A percentile compares a stretch with the other conserved stretches of the same genome.
phyloP scores from a whole-genome alignment of 2,797 vertebrate species.

The Fundulus diaphanus region DNA sequence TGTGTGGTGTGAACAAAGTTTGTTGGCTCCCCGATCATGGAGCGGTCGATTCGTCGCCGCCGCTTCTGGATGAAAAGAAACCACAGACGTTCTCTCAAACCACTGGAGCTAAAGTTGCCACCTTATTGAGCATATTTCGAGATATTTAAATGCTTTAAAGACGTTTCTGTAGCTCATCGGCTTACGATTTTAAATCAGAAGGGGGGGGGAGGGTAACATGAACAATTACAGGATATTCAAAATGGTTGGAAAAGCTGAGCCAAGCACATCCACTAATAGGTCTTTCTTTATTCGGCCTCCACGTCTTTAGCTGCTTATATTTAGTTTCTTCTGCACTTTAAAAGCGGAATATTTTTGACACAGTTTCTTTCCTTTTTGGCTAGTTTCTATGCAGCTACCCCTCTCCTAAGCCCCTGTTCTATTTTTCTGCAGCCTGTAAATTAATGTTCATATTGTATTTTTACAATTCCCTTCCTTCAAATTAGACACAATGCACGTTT shows the following conservation, averaged over 20 bases:
- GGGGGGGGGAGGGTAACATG: not conserved
- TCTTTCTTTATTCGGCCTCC: not conserved
- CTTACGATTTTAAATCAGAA: not conserved
- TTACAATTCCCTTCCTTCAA: not conserved
- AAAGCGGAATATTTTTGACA: not conserved
- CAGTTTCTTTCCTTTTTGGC: not conserved
- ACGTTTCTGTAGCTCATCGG: not conserved
- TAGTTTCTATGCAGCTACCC: not conserved
- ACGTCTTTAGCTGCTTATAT: not conserved
- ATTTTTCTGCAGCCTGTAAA: not conserved
- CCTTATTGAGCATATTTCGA: not conserved
- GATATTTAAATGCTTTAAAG: not conserved
- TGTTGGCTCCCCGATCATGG: conserved; percentile 90
- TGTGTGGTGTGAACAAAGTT: conserved; percentile 91
- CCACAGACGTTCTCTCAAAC: not conserved
- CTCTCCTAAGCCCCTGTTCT: not conserved
- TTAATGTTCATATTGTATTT: not conserved
- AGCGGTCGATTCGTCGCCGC: conserved; percentile 84
- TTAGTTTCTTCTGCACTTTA: not conserved
- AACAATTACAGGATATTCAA: not conserved
- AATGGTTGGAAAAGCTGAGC: not conserved
- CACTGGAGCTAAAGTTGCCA: not conserved
- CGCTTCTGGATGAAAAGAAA: conserved; percentile 77
- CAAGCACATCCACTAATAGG: not conserved
- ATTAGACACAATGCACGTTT: not conserved